A percentile compares a stretch with the other conserved stretches of the same genome.
Evolutionary conservation across 2,113 vertebrate genomes (phyloP).

Genomic region (Pteronura brasiliensis): DNA sequence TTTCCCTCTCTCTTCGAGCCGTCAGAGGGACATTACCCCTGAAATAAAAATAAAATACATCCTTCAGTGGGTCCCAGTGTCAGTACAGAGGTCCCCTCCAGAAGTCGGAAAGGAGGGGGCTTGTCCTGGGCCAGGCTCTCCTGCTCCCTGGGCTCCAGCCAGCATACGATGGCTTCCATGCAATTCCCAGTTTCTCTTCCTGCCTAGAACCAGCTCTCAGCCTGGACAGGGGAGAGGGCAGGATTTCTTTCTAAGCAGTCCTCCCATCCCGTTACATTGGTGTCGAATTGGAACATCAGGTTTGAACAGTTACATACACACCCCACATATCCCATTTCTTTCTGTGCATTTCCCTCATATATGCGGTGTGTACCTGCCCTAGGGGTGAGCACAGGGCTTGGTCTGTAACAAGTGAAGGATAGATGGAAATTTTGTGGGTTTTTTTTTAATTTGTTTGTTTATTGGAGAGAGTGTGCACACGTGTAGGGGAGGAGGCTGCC

Average conservation of each 20-base stretch:
- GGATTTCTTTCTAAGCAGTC: background rate
- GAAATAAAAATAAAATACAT: background rate
- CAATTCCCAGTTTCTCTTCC: background rate
- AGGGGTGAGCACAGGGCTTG: background rate
- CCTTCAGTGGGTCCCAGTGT: background rate
- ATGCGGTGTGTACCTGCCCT: too few relatives aligned
- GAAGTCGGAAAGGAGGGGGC: too few relatives aligned
- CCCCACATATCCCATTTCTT: background rate
- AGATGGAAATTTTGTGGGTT: background rate
- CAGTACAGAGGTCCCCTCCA: background rate
- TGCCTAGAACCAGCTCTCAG: background rate
- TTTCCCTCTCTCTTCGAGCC: background rate
- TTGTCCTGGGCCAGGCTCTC: background rate
- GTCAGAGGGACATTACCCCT: background rate
- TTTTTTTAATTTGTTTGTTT: background rate
- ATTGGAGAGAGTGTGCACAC: background rate
- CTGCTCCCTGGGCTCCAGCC: background rate
- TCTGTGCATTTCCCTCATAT: background rate
- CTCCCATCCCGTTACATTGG: background rate
- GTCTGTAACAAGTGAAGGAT: background rate
- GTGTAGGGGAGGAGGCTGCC: background rate
- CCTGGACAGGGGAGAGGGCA: background rate
- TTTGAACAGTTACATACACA: background rate
- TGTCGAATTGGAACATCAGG: background rate
- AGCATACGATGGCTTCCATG: too few relatives aligned